phyloP scores from a whole-genome alignment of 1,140 invertebrate genomes.

The Bradynema listronoti region DNA sequence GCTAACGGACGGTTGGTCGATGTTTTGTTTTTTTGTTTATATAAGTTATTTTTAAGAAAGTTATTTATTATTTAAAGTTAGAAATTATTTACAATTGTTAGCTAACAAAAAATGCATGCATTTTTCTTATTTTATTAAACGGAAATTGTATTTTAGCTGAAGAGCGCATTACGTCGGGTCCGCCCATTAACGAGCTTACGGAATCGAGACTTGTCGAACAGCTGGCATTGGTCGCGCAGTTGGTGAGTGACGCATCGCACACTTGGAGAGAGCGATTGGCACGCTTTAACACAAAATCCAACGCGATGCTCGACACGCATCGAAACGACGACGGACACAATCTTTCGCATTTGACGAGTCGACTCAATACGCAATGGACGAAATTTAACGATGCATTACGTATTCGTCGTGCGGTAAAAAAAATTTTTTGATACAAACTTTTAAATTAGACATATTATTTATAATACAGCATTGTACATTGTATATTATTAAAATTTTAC shows the following conservation, averaged over 20 bases:
- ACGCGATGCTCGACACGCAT: slow-evolving; percentile 41
- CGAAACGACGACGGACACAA: slow-evolving; percentile 48
- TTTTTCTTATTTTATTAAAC: background rate
- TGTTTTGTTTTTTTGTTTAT: slow-evolving; percentile 2
- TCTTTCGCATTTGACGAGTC: slow-evolving; percentile 45
- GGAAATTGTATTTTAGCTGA: slow-evolving; percentile 24
- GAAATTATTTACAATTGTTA: background rate
- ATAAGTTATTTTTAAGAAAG: too few relatives aligned
- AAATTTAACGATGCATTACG: slow-evolving; percentile 50
- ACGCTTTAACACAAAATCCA: slow-evolving; percentile 31
- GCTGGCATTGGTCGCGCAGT: slow-evolving; percentile 15
- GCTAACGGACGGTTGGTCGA: slow-evolving; percentile 31
- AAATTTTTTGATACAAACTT: too few relatives aligned
- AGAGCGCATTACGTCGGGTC: slow-evolving; percentile 25
- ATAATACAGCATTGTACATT: too few relatives aligned
- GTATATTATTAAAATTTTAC: too few relatives aligned
- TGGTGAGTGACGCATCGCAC: slow-evolving; percentile 8
- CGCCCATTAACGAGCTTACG: slow-evolving; percentile 28
- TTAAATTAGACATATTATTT: too few relatives aligned
- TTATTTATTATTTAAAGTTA: too few relatives aligned
- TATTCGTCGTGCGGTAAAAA: slow-evolving; percentile 16
- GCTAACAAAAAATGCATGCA: too few relatives aligned
- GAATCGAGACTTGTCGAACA: slow-evolving; percentile 24
- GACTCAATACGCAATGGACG: slow-evolving; percentile 51
- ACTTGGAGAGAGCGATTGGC: slow-evolving; percentile 27